Evolutionary conservation across 2,888 invertebrate genomes (phyloP), one percentile per base, ranked within the genome.

Genomic region (Caenorhabditis auriculariae): DNA sequence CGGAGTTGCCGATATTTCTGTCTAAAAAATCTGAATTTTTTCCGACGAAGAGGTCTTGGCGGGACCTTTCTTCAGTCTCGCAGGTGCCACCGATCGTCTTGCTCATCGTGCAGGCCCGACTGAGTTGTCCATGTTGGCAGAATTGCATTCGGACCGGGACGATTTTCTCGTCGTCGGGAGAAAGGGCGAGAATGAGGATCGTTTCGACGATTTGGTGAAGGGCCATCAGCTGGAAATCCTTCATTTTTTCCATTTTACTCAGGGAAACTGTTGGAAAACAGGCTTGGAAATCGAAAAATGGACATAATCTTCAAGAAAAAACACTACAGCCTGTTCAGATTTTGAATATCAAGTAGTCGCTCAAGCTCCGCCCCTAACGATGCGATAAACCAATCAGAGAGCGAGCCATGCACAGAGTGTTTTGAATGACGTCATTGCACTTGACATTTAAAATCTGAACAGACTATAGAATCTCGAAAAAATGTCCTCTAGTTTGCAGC

Each of bases 191-290:
- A 51, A 93, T 85, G 26, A 92, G 82, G 60, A 95, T 88, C 0
- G 93, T 91, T 84, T 96, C 94, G 50, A 95, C 82, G 2, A 91
- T 89, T 23, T 91, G 90, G 15, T 91, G 86, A 7, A 95, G 87
- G 79, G 92, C 90, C 80, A 91, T 90, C 0, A 95, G 82, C 86
- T 89, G 46, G 27, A 69, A 50, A 38, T 6, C n/a, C 2, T 24
- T 17, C 4, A 4, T 56, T 54, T 4, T 7, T 39, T n/a, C n/a
- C n/a, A n/a, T n/a, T n/a, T n/a, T n/a, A n/a, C n/a, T n/a, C n/a
- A n/a, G n/a, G n/a, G n/a, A n/a, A n/a, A n/a, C n/a, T n/a, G n/a
- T n/a, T n/a, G n/a, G n/a, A n/a, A n/a, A n/a, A n/a, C n/a, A n/a
- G n/a, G n/a, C n/a, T n/a, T n/a, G n/a, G n/a, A n/a, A n/a, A n/a